These are phyloP conservation scores for Odiellus spinosus DNA, from an alignment of 2,888 invertebrate species.

Conservation along the genomic window DNA sequence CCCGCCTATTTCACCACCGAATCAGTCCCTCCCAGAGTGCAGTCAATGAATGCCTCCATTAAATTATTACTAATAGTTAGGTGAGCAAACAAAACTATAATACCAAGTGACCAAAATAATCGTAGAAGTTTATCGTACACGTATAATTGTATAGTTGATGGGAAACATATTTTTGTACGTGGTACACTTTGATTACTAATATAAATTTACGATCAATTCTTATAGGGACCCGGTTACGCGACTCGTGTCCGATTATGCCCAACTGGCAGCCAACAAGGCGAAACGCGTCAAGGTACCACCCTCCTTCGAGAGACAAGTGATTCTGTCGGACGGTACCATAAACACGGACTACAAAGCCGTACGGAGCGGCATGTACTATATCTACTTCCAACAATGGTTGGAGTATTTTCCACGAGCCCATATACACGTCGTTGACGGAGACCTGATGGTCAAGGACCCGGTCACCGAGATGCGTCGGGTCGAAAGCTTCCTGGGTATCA, in stretches of 20 bases:
- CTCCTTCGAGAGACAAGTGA: constrained; percentile 13
- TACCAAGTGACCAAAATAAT: no score
- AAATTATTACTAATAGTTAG: constrained; percentile 76
- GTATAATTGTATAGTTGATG: no score
- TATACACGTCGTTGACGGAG: constrained; percentile 86
- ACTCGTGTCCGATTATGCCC: constrained; percentile 92
- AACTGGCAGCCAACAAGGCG: constrained; percentile 49
- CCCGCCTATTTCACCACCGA: constrained; percentile 94
- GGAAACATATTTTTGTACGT: no score
- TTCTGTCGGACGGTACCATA: constrained; percentile 25
- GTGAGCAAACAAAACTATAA: no score
- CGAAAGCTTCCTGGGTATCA: constrained; percentile 67
- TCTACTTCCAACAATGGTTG: constrained; percentile 79
- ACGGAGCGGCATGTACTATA: constrained; percentile 68
- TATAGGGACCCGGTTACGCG: constrained; percentile 83
- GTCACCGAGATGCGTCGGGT: constrained; percentile 69
- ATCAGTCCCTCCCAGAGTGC: constrained; percentile 82
- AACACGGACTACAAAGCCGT: constrained; percentile 34
- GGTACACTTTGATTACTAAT: no score
- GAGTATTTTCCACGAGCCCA: constrained; percentile 80
- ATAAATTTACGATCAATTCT: no score
- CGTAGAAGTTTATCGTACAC: no score
- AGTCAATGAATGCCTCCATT: constrained; percentile 82
- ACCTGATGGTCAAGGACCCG: constrained; percentile 75
- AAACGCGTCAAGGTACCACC: constrained; percentile 8